These are phyloP conservation scores for Drosophila anomelani DNA, from an alignment of 2,888 invertebrate genomes.

Conservation along the genomic window DNA sequence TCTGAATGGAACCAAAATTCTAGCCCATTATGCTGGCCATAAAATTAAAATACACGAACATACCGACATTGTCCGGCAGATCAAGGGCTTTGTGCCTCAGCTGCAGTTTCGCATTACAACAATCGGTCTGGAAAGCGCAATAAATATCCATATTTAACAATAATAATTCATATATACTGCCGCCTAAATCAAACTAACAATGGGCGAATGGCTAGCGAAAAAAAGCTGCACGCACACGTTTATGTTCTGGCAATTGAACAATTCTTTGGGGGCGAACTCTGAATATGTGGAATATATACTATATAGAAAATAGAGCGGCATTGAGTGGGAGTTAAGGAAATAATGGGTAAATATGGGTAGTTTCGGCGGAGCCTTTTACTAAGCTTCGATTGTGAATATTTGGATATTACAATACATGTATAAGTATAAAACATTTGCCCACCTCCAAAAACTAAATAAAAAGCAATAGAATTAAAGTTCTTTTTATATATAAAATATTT, in stretches of 20 bases:
- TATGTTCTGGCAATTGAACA: constrained; percentile 53
- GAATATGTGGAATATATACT: constrained; percentile 24
- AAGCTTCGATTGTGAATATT: neutral
- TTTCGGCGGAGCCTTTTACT: neutral
- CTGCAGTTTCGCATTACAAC: constrained; percentile 41
- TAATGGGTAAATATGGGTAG: constrained; percentile 6
- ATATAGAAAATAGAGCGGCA: constrained; percentile 20
- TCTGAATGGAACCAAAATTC: constrained; percentile 4
- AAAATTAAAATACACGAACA: constrained; percentile 21
- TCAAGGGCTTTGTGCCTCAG: constrained; percentile 39
- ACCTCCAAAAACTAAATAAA: too few species aligned
- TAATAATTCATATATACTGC: constrained; percentile 72
- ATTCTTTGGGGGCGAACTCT: constrained; percentile 26
- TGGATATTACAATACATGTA: neutral
- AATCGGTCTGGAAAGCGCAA: constrained; percentile 53
- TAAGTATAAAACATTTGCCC: too few species aligned
- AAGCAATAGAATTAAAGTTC: too few species aligned
- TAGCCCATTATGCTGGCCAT: constrained; percentile 21
- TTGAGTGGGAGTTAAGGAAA: constrained; percentile 18
- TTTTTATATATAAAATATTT: too few species aligned
- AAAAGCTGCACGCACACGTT: constrained; percentile 51
- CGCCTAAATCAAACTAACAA: constrained; percentile 69
- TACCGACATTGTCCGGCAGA: constrained; percentile 25
- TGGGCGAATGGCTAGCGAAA: constrained; percentile 32
- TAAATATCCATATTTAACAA: constrained; percentile 75